phyloP scores from a whole-genome alignment of 2,888 invertebrate species.

The Mythimna ferrago region DNA sequence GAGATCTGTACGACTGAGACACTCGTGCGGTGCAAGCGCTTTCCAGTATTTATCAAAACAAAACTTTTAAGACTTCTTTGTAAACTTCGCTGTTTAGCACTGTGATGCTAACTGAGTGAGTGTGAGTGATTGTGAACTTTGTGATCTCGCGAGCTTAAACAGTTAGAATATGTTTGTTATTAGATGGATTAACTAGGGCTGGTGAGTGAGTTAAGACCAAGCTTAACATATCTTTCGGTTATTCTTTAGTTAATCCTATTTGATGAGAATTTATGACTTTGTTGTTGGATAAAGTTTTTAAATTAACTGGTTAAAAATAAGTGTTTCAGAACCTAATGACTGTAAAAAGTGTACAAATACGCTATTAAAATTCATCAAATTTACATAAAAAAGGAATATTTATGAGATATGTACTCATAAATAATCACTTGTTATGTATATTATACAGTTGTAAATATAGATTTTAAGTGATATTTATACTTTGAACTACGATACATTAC shows the following conservation, averaged over 20 bases:
- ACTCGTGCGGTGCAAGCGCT: slow-evolving; percentile 12
- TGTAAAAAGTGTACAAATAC: slow-evolving; percentile 44
- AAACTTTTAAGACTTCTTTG: slow-evolving; percentile 45
- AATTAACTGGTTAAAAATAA: slow-evolving; percentile 28
- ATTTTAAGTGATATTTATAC: slow-evolving; percentile 12
- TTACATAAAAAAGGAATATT: slow-evolving; percentile 17
- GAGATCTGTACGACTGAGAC: slow-evolving; percentile 81
- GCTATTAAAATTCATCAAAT: slow-evolving; percentile 11
- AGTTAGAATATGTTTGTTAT: slow-evolving; percentile 54
- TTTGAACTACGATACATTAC: neutral
- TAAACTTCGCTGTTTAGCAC: slow-evolving; percentile 46
- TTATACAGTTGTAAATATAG: slow-evolving; percentile 20
- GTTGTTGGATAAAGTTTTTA: slow-evolving; percentile 21
- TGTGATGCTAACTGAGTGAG: slow-evolving; percentile 40
- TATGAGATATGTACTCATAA: neutral
- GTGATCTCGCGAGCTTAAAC: slow-evolving; percentile 81
- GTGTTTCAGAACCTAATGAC: slow-evolving; percentile 1
- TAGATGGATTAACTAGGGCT: slow-evolving; percentile 47
- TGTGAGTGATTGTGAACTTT: slow-evolving; percentile 63
- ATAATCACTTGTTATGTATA: neutral
- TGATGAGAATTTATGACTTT: slow-evolving; percentile 20
- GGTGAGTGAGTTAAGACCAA: slow-evolving; percentile 42
- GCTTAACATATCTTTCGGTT: slow-evolving; percentile 59
- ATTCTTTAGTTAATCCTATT: slow-evolving; percentile 35
- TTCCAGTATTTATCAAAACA: slow-evolving; percentile 20